Conservation (phyloP, 2,113 vertebrate species). For the Cyprinus carpio region DNA sequence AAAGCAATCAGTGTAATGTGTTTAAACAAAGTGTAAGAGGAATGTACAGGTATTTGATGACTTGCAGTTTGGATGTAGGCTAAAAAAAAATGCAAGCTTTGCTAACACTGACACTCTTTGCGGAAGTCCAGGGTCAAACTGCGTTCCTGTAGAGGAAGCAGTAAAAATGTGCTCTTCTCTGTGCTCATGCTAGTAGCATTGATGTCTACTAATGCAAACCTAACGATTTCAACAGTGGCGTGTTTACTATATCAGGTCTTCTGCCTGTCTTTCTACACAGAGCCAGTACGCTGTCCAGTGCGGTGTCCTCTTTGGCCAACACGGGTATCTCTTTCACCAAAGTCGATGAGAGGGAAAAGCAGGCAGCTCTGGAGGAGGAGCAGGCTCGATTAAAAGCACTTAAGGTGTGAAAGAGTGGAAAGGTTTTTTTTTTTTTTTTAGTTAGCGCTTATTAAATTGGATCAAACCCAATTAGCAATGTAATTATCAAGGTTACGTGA, state of each 20-base stretch:
- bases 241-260: slow-evolving; percentile 17
- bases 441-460: neutral
- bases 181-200: neutral
- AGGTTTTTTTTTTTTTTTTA: neutral
- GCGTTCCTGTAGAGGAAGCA: neutral
- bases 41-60: slow-evolving; percentile 25
- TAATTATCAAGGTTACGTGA: neutral
- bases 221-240: slow-evolving; percentile 3
- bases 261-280: slow-evolving; percentile 64
- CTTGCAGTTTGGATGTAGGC: slow-evolving; percentile 10
- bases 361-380: slow-evolving; percentile 91
- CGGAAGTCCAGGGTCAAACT: slow-evolving; percentile 19
- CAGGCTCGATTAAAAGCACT: slow-evolving; percentile 91
- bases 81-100: slow-evolving; percentile 25
- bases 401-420: slow-evolving; percentile 76
- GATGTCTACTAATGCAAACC: neutral
- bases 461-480: too few species aligned
- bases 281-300: slow-evolving; percentile 92
- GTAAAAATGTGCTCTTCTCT: slow-evolving; percentile 4
- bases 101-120: neutral
- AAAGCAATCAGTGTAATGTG: neutral
- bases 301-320: slow-evolving; percentile 92
- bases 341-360: slow-evolving; percentile 96
- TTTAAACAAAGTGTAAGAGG: neutral
- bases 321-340: slow-evolving; percentile 93